Percentiles rank a stretch among this genome's conserved stretches.
These are phyloP conservation scores for Anoplopoma fimbria DNA, from an alignment of 2,113 vertebrate species.

Conservation along the genomic window DNA sequence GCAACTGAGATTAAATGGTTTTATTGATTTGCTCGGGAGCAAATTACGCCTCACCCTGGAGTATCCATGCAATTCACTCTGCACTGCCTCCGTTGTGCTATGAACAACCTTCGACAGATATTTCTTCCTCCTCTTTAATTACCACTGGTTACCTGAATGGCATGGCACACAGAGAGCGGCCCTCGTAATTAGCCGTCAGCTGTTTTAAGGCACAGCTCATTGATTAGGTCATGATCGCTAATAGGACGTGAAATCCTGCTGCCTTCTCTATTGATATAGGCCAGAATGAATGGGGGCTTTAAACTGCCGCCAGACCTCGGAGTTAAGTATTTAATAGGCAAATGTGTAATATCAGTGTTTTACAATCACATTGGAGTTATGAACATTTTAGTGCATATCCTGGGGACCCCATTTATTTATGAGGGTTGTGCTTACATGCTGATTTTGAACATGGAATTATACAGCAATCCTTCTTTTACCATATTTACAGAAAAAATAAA, in stretches of 20 bases:
- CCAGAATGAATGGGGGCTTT: slow-evolving; percentile 57
- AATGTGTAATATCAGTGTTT: slow-evolving; percentile 19
- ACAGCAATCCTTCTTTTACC: slow-evolving; percentile 20
- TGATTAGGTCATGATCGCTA: slow-evolving; percentile 83
- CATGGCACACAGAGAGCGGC: slow-evolving; percentile 58
- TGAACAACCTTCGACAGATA: slow-evolving; percentile 69
- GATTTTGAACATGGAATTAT: slow-evolving; percentile 28
- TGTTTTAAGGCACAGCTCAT: slow-evolving; percentile 82
- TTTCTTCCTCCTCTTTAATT: slow-evolving; percentile 81
- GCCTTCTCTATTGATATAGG: slow-evolving; percentile 66
- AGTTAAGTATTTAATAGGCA: slow-evolving; percentile 12
- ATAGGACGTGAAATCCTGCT: slow-evolving; percentile 77
- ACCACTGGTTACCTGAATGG: slow-evolving; percentile 80
- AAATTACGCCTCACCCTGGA: slow-evolving; percentile 79
- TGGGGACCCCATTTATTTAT: not conserved
- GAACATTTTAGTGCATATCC: slow-evolving; percentile 2
- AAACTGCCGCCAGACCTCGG: slow-evolving; percentile 8
- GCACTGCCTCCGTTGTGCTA: slow-evolving; percentile 48
- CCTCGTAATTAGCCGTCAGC: slow-evolving; percentile 83
- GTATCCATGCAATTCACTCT: slow-evolving; percentile 67
- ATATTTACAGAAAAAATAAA: not conserved
- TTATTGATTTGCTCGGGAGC: slow-evolving; percentile 81
- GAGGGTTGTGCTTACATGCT: slow-evolving; percentile 18
- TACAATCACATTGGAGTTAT: slow-evolving; percentile 1
- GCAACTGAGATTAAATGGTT: slow-evolving; percentile 78